Conservation (phyloP, 2,888 invertebrate species). For the Chouioia cunea region DNA sequence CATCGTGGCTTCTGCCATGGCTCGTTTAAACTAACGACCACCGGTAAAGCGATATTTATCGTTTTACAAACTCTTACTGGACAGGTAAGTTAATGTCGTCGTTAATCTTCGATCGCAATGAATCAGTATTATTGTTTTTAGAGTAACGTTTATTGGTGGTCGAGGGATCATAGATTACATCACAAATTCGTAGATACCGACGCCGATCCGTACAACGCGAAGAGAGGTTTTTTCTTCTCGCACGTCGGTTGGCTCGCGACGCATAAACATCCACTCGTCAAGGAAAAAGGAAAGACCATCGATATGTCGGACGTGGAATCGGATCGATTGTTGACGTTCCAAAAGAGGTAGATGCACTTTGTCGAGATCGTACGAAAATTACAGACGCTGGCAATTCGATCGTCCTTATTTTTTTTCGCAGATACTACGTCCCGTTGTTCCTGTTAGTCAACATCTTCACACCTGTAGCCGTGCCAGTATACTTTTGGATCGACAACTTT, state of each 20-base stretch:
- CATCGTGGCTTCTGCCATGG: conserved; percentile 52
- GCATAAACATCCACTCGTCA: conserved; percentile 83
- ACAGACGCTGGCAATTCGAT: no score
- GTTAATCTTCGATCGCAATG: not conserved
- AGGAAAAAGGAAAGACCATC: conserved; percentile 75
- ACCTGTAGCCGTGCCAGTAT: conserved; percentile 74
- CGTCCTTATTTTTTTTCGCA: conserved; percentile 53
- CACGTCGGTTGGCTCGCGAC: conserved; percentile 89
- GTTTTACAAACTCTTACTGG: conserved; percentile 50
- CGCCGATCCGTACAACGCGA: conserved; percentile 85
- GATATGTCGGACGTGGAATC: conserved; percentile 81
- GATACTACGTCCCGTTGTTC: conserved; percentile 75
- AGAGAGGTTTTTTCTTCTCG: conserved; percentile 87
- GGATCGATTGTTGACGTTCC: conserved; percentile 81
- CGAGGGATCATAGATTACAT: conserved; percentile 83
- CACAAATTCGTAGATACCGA: conserved; percentile 83
- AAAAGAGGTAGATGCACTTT: conserved; percentile 63
- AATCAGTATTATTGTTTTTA: conserved; percentile 3
- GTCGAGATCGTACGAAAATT: no score
- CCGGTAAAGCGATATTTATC: conserved; percentile 40
- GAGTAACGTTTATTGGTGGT: conserved; percentile 70
- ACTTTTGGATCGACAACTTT: conserved; percentile 78
- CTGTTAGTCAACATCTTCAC: conserved; percentile 69
- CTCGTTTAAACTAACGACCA: conserved; percentile 46
- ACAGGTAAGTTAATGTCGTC: conserved; percentile 48